phyloP scores from a whole-genome alignment of 2,113 vertebrate genomes.

The Archocentrus centrarchus region DNA sequence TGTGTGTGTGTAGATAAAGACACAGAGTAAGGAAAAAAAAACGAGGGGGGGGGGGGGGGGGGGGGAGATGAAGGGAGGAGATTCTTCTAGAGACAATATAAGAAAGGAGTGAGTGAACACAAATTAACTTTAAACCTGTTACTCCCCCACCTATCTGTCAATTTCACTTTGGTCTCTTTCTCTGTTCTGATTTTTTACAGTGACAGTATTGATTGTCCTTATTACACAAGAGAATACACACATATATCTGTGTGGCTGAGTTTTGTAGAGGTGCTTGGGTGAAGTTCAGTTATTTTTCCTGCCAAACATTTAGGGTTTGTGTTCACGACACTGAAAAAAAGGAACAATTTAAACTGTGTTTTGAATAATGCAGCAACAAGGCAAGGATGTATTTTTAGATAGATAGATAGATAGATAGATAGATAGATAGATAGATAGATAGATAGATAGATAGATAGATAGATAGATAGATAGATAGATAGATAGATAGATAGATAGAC shows the following conservation, averaged over 20 bases:
- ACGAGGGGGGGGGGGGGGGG: not conserved
- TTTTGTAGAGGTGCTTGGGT: slow-evolving; percentile 34
- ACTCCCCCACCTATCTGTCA: slow-evolving; percentile 76
- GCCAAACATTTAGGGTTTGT: slow-evolving; percentile 4
- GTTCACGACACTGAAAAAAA: not conserved
- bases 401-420: not conserved
- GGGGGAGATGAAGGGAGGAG: slow-evolving; percentile 18
- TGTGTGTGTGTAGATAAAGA: slow-evolving; percentile 51
- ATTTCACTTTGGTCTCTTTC: slow-evolving; percentile 70
- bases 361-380: not conserved
- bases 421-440: not conserved
- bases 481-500: not conserved
- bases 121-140: slow-evolving; percentile 77
- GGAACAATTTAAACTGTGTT: not conserved
- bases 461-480: not conserved
- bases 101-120: slow-evolving; percentile 61
- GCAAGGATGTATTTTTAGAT: not conserved
- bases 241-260: slow-evolving; percentile 50
- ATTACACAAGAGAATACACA: slow-evolving; percentile 71
- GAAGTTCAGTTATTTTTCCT: slow-evolving; percentile 41
- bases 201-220: slow-evolving; percentile 74
- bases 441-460: not conserved
- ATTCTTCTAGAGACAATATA: slow-evolving; percentile 68
- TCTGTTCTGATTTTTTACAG: slow-evolving; percentile 64
- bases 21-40: slow-evolving; percentile 11